phyloP scores from a whole-genome alignment of 2,797 vertebrate species.

The Hippocampus kuda region DNA sequence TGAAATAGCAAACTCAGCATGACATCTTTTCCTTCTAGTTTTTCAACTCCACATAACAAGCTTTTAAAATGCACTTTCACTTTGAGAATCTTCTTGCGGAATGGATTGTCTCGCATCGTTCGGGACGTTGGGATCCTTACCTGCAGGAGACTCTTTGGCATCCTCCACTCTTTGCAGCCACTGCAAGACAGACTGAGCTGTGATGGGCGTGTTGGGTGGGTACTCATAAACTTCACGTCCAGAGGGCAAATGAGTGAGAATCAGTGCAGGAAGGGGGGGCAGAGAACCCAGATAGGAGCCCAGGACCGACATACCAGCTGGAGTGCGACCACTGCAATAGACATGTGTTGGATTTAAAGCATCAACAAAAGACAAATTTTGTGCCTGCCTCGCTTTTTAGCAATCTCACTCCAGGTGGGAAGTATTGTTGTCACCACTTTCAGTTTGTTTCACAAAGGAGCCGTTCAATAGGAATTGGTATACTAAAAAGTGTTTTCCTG shows the following conservation, averaged over 20 bases:
- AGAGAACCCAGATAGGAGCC: constrained; percentile 67
- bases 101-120: neutral
- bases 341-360: neutral
- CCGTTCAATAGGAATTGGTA: too few relatives aligned
- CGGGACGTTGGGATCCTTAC: constrained; percentile 54
- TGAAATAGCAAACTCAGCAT: too few relatives aligned
- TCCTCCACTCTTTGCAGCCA: constrained; percentile 77
- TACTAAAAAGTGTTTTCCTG: too few relatives aligned
- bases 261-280: constrained; percentile 73
- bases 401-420: too few relatives aligned
- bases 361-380: neutral
- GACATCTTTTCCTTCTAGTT: too few relatives aligned
- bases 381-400: too few relatives aligned
- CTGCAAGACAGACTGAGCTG: constrained; percentile 60
- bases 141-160: constrained; percentile 66
- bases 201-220: constrained; percentile 64
- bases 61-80: neutral
- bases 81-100: neutral
- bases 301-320: constrained; percentile 72
- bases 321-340: constrained; percentile 67
- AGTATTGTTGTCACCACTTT: neutral
- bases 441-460: neutral
- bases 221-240: constrained; percentile 76
- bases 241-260: constrained; percentile 69
- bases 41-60: neutral